Evolutionary conservation across 2,888 invertebrate species (phyloP), one percentile per base, ranked within the genome.

Genomic region (Eucera pruinosa): DNA sequence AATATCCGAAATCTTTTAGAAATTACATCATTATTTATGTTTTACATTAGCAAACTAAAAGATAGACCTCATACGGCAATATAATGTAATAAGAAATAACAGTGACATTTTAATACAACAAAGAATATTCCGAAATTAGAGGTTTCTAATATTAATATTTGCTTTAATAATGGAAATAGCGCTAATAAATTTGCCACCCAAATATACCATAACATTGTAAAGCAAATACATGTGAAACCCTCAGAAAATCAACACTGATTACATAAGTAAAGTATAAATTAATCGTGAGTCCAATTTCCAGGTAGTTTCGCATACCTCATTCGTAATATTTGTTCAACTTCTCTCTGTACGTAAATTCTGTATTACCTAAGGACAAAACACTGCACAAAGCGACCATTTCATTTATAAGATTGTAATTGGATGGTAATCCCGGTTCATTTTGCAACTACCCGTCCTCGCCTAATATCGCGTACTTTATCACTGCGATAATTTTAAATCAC

Each of bases 381-480:
- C 47, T 23, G 45, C 36, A 25, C 54, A 69, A 67, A 70, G 43
- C 45, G 30, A 39, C 47, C 48, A 43, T 70, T 55, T 68, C 57
- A 39, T 75, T 82, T 68, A 68, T 48, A 55, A 67, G 50, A 55
- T 67, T 45, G 30, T 81, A 81, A 81, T 81, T 78, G 52, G 39
- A 71, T 27, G 52, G 58, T 80, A 80, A 81, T 80, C 66, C 54
- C 39, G n/a, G 25, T n/a, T 20, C 23, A 39, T 52, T 75, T 48
- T 5, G 72, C 54, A 43, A 60, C 50, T 66, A n/a, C 61, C 47
- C 27, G 41, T 41, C 48, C 48, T 9, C n/a, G 48, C n/a, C 5
- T 15, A 47, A 6, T 36, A 33, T 47, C 33, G 15, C 60, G 5
- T 23, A 11, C 45, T 2, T 0, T 13, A 18, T 15, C 52, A 11